These are phyloP conservation scores for Gasterosteus nipponicus DNA, from an alignment of 2,113 vertebrate species.

Conservation along the genomic window DNA sequence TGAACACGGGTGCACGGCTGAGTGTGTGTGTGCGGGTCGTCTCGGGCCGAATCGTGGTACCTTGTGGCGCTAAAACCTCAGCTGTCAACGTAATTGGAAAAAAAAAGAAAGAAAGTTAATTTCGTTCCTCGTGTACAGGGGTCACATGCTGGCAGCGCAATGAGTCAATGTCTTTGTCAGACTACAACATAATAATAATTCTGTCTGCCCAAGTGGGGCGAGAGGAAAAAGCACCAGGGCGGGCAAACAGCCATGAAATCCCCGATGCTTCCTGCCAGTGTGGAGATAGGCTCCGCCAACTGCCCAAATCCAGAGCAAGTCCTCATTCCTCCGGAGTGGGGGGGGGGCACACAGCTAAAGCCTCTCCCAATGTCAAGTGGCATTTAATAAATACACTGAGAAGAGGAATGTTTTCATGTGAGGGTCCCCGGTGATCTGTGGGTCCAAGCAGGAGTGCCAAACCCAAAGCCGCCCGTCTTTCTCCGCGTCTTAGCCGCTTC, in stretches of 20 bases:
- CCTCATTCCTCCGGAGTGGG: constrained; percentile 65
- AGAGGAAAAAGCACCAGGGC: constrained; percentile 61
- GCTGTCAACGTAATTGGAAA: too few relatives aligned
- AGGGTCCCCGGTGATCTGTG: constrained; percentile 71
- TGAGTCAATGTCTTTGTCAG: constrained; percentile 49
- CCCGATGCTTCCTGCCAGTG: constrained; percentile 75
- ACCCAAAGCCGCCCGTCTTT: constrained; percentile 48
- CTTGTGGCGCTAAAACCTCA: too few relatives aligned
- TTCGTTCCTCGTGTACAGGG: too few relatives aligned
- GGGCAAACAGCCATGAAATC: constrained; percentile 77
- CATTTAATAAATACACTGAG: constrained; percentile 71
- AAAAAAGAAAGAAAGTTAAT: too few relatives aligned
- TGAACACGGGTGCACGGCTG: too few relatives aligned
- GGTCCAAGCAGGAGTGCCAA: constrained; percentile 72
- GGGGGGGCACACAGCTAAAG: constrained; percentile 59
- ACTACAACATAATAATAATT: background rate
- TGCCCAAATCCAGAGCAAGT: constrained; percentile 77
- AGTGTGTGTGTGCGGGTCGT: too few relatives aligned
- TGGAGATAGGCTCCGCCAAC: constrained; percentile 77
- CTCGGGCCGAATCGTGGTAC: too few relatives aligned
- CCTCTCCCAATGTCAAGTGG: constrained; percentile 79
- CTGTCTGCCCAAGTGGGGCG: constrained; percentile 58
- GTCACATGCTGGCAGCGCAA: constrained; percentile 28
- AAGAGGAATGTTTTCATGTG: constrained; percentile 52
- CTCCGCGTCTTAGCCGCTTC: too few relatives aligned